Base-by-base conservation (phyloP, 2,888 invertebrate species). In the Crematogaster levior region DNA sequence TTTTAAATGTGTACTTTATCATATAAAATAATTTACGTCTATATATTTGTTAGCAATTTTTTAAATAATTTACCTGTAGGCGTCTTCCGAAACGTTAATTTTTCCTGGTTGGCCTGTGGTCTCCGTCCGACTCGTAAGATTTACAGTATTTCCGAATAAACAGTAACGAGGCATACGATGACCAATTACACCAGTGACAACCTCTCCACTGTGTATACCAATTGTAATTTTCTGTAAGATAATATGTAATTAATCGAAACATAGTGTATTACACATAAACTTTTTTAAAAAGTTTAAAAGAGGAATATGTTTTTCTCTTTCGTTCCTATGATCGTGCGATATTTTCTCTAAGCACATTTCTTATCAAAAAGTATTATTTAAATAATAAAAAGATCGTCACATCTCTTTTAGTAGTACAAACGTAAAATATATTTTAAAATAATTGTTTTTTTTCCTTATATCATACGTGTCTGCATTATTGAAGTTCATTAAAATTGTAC, bases 131-230 rank as follows among this genome's bases (percentile, higher is more conserved):
- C 98, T 98, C 75, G 98, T 98, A 84, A 98, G 94, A 95, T 99
- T 99, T 18, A 99, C 98, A 0, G 98, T 98, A 95, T 99, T 98
- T 7, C 98, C 98, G 92, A 98, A 99, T 43, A 99, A 96, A 91
- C 96, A 96, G 94, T 98, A 98, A 40, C 98, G 96, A 0, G 98
- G 98, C 97, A 98, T 98, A 85, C 98, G 96, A 94, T 98, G 98
- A 3, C 98, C 98, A 86, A 98, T 98, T 9, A 98, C 98, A 18
- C 98, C 98, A 0, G 98, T 98, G 73, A 99, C 98, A 27, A 98
- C 98, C 94, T 98, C 98, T 0, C 98, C 98, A 2, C 98, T 98
- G 93, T 99, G 98, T 87, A 99, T 98, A 3, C 98, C 98, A 92
- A 99, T 98, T 24, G 98, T 98, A 85, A 99, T 98, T 95, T 97